phyloP scores from a whole-genome alignment of 2,113 vertebrate species.

The Rhodinocichla rosea region DNA sequence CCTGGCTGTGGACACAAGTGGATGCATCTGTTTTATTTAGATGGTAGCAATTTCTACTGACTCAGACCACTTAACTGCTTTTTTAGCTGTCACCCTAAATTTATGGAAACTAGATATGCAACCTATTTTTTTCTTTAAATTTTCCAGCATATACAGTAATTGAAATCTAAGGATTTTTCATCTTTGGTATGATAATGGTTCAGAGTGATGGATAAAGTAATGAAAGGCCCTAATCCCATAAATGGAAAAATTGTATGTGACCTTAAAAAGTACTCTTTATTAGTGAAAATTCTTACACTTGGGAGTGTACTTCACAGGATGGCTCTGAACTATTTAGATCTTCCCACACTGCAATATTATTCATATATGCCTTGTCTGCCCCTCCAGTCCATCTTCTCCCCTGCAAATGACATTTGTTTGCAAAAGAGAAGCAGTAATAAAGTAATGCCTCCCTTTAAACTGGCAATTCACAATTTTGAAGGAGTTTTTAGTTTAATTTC shows the following conservation, averaged over 20 bases:
- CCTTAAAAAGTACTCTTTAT: not conserved
- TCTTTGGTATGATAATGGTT: not conserved
- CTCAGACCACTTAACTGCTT: not conserved
- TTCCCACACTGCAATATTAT: not conserved
- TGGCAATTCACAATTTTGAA: not conserved
- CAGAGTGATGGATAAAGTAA: not conserved
- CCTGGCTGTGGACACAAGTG: not conserved
- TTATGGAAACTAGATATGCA: not conserved
- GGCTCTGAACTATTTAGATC: not conserved
- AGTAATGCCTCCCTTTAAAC: not conserved
- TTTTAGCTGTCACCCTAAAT: not conserved
- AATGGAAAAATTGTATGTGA: not conserved
- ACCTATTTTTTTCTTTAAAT: not conserved
- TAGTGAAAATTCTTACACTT: not conserved
- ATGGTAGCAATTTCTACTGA: not conserved
- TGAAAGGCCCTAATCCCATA: not conserved
- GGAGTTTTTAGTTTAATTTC: not conserved
- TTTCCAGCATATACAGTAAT: not conserved
- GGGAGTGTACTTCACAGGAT: not conserved
- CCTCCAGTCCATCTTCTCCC: not conserved
- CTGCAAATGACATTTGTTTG: not conserved
- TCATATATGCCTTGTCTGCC: not conserved
- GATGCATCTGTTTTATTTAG: not conserved
- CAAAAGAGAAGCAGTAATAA: not conserved
- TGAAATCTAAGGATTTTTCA: constrained; percentile 1